Evolutionary conservation across 2,797 vertebrate species (phyloP).

Genomic region (Austrolebias charrua): DNA sequence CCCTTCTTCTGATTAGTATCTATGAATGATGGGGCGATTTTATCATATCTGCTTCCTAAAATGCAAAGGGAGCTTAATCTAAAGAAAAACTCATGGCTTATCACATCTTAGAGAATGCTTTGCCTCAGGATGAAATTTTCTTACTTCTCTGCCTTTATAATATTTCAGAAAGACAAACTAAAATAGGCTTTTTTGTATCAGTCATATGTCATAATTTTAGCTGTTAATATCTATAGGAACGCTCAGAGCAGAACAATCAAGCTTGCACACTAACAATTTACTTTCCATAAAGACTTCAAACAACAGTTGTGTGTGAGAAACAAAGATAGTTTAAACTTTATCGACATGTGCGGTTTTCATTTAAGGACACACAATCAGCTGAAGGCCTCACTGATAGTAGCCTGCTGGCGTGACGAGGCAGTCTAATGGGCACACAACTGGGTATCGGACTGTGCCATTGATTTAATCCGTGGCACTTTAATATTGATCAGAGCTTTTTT

Average conservation of each 20-base stretch:
- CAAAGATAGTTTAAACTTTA: slow-evolving; percentile 50
- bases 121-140: slow-evolving; percentile 34
- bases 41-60: slow-evolving; percentile 30
- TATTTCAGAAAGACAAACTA: slow-evolving; percentile 4
- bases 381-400: slow-evolving; percentile 26
- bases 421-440: slow-evolving; percentile 42
- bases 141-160: slow-evolving; percentile 27
- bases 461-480: slow-evolving; percentile 54
- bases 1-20: slow-evolving; percentile 40
- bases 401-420: slow-evolving; percentile 41
- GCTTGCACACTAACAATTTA: slow-evolving; percentile 22
- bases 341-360: slow-evolving; percentile 48
- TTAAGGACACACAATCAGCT: slow-evolving; percentile 38
- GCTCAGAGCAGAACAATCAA: slow-evolving; percentile 27
- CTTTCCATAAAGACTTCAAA: slow-evolving; percentile 24
- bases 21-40: slow-evolving; percentile 40
- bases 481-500: slow-evolving; percentile 65
- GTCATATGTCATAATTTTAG: slow-evolving; percentile 22
- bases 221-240: slow-evolving; percentile 1
- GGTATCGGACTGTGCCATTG: slow-evolving; percentile 48
- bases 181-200: slow-evolving; percentile 8
- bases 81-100: slow-evolving; percentile 17
- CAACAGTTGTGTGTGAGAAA: slow-evolving; percentile 26
- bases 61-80: slow-evolving; percentile 24
- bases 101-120: slow-evolving; percentile 25